Base-by-base conservation (phyloP, 2,113 vertebrate species). In the Triplophysa siluroides region DNA sequence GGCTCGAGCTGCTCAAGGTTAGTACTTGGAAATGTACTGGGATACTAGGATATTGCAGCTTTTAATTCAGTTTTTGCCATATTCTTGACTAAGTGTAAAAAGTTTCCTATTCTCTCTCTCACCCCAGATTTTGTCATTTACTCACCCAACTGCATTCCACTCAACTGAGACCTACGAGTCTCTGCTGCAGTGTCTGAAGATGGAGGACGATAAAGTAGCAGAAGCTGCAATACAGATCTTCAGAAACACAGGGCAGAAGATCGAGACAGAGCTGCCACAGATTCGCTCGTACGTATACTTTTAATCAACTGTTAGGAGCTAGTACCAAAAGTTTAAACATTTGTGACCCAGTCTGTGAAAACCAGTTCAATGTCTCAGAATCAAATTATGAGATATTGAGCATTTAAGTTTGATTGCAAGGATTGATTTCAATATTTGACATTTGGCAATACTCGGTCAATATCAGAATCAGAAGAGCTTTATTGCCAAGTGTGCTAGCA, bases 161-260 rank as follows among this genome's bases (percentile, higher is more conserved):
- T 99, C 98, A 71, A 94, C 96, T 80, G 98, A 99, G 91, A 99
- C 98, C 0, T 99, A 98, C 50, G 98, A 99, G 91, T 99, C 98
- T 86, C 93, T 99, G 70, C 94, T 99, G 79, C 97, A 98, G 93
- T 99, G 98, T 93, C 93, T 99, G 88, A 97, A 98, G 92, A 99
- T 99, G 98, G 98, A 99, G 89, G 98, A 99, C 58, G 97, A 99
- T 88, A 99, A 99, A 81, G 98, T 99, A 88, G 97, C 98, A 0
- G 98, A 99, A 88, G 97, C 97, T 80, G 97, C 98, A 76, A 98
- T 99, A 85, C 98, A 99, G 87, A 99, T 99, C 88, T 99, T 99
- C 91, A 95, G 97, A 86, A 99, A 99, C 88, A 99, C 98, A 1
- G 98, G 98, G 71, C 97, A 99, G 91, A 98, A 96, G 92, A 99